phyloP scores from a whole-genome alignment of 2,113 vertebrate genomes.

The Helogale parvula region DNA sequence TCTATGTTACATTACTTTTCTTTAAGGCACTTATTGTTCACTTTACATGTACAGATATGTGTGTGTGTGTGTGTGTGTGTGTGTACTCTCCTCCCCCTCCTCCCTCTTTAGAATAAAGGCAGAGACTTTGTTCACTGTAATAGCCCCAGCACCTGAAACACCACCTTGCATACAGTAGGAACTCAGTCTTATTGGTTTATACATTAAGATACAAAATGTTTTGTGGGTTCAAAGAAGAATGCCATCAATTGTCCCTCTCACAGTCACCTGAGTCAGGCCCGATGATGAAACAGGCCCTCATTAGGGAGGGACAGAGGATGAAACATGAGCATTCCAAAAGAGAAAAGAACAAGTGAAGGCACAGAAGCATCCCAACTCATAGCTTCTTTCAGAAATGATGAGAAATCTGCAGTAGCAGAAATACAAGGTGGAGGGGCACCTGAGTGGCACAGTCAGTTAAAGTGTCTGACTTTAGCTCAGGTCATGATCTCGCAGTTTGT shows the following conservation, averaged over 20 bases:
- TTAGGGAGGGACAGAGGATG: not conserved
- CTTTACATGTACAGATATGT: not conserved
- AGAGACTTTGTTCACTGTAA: not conserved
- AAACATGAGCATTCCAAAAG: not conserved
- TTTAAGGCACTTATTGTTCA: conserved; percentile 40
- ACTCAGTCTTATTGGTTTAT: not conserved
- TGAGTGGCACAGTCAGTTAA: too few relatives aligned
- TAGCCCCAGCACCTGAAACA: not conserved
- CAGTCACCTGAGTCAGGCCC: not conserved
- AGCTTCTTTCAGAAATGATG: not conserved
- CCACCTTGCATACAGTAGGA: not conserved
- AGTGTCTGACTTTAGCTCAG: too few relatives aligned
- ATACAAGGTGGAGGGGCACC: not conserved
- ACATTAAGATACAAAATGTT: conserved; percentile 27
- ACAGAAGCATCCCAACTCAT: not conserved
- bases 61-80: not conserved
- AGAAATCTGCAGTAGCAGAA: not conserved
- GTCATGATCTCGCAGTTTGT: too few relatives aligned
- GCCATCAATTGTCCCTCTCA: not conserved
- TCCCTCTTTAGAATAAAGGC: not conserved
- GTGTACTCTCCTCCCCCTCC: not conserved
- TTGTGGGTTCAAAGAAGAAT: not conserved
- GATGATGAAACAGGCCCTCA: not conserved
- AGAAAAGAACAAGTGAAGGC: not conserved
- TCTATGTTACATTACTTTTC: not conserved